Evolutionary conservation across 2,113 vertebrate genomes (phyloP).

Genomic region (Isurus oxyrinchus): DNA sequence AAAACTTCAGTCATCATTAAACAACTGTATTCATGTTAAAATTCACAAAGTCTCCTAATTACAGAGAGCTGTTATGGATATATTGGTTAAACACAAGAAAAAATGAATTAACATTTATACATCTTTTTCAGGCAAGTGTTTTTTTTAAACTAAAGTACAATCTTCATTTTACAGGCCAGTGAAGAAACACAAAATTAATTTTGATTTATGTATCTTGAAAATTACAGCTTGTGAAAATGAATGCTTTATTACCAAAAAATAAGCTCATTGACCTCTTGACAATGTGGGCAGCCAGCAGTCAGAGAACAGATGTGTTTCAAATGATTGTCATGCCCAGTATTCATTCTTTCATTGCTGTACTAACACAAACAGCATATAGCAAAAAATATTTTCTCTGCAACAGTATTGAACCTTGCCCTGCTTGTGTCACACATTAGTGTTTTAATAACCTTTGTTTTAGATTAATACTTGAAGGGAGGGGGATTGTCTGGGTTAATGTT

Average conservation of each 20-base stretch:
- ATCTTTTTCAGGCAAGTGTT: neutral
- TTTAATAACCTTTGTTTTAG: neutral
- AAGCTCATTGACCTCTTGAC: neutral
- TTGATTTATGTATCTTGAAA: neutral
- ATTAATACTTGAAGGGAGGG: neutral
- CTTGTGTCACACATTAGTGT: neutral
- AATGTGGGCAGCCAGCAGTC: neutral
- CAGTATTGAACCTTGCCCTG: neutral
- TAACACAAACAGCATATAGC: neutral
- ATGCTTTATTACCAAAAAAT: neutral
- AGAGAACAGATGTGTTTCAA: neutral
- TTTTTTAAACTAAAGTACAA: neutral
- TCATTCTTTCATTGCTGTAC: neutral
- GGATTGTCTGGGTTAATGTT: neutral
- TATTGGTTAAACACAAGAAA: neutral
- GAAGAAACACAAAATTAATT: neutral
- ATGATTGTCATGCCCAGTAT: neutral
- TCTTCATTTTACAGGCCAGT: slow-evolving; percentile 14
- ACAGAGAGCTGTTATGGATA: neutral
- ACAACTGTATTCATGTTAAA: slow-evolving; percentile 24
- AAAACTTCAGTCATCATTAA: neutral
- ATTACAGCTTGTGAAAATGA: neutral
- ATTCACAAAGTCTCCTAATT: slow-evolving; percentile 3
- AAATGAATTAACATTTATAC: neutral
- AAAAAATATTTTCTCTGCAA: neutral